Evolutionary conservation across 2,888 invertebrate species (phyloP), one percentile per base, ranked within the genome.

Genomic region (Epinotia nisella): DNA sequence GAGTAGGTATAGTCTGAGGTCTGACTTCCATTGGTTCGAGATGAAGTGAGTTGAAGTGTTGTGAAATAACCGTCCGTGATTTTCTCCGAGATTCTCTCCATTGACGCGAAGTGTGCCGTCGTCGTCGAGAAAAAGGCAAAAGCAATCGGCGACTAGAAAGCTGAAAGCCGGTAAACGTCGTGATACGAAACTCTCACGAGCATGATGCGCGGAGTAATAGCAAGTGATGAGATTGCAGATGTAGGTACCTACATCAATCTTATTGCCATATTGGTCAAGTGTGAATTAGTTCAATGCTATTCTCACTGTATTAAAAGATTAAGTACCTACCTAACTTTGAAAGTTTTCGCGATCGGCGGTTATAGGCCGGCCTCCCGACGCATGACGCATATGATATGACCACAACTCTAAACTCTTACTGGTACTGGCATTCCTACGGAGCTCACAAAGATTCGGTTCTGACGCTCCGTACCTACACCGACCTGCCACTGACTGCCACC

Each of bases 41-140:
- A 45, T 35, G 35, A 35, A 9, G 35, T 9, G 29, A 45, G 11
- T 13, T 45, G 45, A 15, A 5, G 45, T 4, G 45, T 45, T 5
- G 45, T 45, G 45, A 45, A 45, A 7, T n/a, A 49, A 41, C 41
- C 9, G 3, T 7, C 13, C 1, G 4, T 49, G n/a, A 49, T 49
- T 49, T n/a, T 49, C 49, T 49, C 49, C 13, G 24, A 56, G 55
- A 4, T 15, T 67, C 29, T 71, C 64, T 56, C 53, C 53, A 58
- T 68, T 62, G 61, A 61, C 21, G 35, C 17, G 17, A 29, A 55
- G 45, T 53, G 56, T 65, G 49, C 49, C 49, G 24, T 13, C 21
- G 24, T 13, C 21, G 35, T n/a, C 13, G 49, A 56, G 67, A 72
- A 68, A 72, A 62, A 62, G 64, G 62, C 51, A 73, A 69, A 73